phyloP scores from a whole-genome alignment of 2,888 invertebrate species.

The Andrena chrysosceles region DNA sequence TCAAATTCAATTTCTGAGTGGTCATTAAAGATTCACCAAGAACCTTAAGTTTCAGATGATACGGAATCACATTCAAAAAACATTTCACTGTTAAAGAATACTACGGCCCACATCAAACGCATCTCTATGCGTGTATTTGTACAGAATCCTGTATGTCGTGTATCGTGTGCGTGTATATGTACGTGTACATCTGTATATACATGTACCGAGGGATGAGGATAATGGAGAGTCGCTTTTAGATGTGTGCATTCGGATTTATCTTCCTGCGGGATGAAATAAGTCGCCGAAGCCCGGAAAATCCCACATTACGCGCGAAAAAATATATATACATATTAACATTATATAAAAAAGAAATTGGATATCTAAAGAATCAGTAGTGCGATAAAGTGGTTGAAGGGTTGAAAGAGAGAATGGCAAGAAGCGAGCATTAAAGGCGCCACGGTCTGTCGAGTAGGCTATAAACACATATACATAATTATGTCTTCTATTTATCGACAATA shows the following conservation, averaged over 20 bases:
- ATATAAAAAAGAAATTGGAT: not conserved
- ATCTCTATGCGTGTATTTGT: constrained; percentile 27
- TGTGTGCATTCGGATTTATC: constrained; percentile 21
- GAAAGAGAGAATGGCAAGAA: not conserved
- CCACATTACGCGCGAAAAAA: not conserved
- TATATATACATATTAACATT: not conserved
- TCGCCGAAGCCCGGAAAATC: constrained; percentile 33
- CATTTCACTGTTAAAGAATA: not conserved
- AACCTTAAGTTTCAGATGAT: not conserved
- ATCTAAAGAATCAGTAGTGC: not conserved
- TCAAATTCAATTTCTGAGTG: not conserved
- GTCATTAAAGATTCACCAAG: not conserved
- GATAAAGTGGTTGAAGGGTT: not conserved
- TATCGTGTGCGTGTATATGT: constrained; percentile 22
- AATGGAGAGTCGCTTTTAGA: constrained; percentile 52
- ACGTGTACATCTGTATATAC: constrained; percentile 21
- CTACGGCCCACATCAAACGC: constrained; percentile 33
- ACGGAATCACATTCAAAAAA: not conserved
- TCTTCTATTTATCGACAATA: constrained; percentile 69
- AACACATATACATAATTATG: constrained; percentile 34
- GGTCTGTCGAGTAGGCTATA: constrained; percentile 28
- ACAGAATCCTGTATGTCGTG: constrained; percentile 9
- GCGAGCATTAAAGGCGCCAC: constrained; percentile 18
- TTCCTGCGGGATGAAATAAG: constrained; percentile 27
- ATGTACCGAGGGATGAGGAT: constrained; percentile 10